A percentile compares a stretch with the other conserved stretches of the same genome.
Conservation (phyloP, 2,888 invertebrate species). For the Dusona sp. region DNA sequence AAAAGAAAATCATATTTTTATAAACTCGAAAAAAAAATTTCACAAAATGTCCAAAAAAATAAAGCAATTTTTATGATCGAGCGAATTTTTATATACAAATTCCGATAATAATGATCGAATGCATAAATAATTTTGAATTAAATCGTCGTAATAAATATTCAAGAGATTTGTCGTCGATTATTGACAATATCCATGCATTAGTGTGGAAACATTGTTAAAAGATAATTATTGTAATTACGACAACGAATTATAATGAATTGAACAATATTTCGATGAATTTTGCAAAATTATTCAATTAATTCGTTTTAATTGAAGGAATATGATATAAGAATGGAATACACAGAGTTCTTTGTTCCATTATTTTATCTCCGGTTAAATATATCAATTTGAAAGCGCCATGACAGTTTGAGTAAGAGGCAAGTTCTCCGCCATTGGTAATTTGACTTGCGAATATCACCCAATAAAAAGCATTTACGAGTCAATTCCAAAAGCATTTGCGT, state of each 20-base stretch:
- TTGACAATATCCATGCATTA: not conserved
- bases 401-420: conserved; percentile 15
- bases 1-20: not conserved
- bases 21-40: not conserved
- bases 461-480: conserved; percentile 18
- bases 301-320: not conserved
- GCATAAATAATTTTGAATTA: not conserved
- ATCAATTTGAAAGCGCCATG: conserved; percentile 22
- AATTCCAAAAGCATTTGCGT: conserved; percentile 34
- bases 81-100: not conserved
- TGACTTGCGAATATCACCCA: conserved; percentile 23
- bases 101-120: not conserved
- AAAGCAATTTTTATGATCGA: not conserved
- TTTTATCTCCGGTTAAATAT: not conserved
- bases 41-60: too few relatives aligned
- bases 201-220: not conserved
- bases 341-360: not conserved
- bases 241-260: not conserved
- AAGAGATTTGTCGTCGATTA: too few relatives aligned
- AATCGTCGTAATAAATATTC: too few relatives aligned
- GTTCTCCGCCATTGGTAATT: conserved; percentile 14
- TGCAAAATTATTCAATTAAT: not conserved
- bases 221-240: not conserved
- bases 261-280: not conserved
- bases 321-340: not conserved